Evolutionary conservation across 1,140 invertebrate genomes (phyloP), one percentile per base, ranked within the genome.

Genomic region (Oryctes rhinoceros): DNA sequence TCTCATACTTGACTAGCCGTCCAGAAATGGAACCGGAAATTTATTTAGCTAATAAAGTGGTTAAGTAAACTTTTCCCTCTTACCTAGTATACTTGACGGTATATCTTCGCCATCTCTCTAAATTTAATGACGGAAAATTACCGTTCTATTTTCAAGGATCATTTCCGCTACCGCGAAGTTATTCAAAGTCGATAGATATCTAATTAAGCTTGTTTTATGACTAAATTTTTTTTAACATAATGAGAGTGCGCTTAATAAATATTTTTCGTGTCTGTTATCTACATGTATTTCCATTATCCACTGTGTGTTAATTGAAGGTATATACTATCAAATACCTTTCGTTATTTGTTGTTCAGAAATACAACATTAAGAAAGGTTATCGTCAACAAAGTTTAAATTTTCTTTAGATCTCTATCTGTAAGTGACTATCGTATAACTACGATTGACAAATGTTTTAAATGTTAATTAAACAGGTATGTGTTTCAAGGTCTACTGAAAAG

Each of bases 1-100:
- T 59, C n/a, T 18, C 5, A n/a, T 59, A 59, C 53, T 59, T 59
- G 53, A 18, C 18, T 15, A 18, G 53, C 53, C 53, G 18, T n/a
- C 13, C 18, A 15, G 53, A 59, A 59, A 59, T 18, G 53, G 53
- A 59, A 59, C 13, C 18, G 53, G 53, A 59, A 6, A 59, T 59
- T 59, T 59, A 59, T 59, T 59, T 59, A 59, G 53, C 53, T 59
- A 59, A 59, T 59, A 15, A 59, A 59, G 53, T 59, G 53, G 53
- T 59, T 59, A 18, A n/a, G 53, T 6, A 59, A 59, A 59, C 15
- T 59, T 59, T 59, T 59, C 5, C 53, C 53, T 30, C 24, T 30
- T 59, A 18, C 53, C 3, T 18, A 59, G 15, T 59, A 6, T 15
- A 59, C 18, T 59, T 59, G 13, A 18, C 6, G 53, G 15, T 59